Evolutionary conservation across 2,113 vertebrate species (phyloP).

Genomic region (Zapornia atra): DNA sequence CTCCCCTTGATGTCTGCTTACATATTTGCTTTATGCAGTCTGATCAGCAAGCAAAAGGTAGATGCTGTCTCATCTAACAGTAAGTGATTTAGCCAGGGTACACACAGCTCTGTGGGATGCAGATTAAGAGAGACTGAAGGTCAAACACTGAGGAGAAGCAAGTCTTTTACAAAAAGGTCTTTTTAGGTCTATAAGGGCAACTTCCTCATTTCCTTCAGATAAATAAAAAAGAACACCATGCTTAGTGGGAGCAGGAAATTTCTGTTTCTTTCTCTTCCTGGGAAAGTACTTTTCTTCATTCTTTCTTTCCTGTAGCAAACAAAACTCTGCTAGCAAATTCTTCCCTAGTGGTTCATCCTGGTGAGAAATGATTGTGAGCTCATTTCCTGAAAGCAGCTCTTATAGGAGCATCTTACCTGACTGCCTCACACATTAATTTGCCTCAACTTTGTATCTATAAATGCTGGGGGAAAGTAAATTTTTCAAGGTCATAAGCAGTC

Average conservation of each 20-base stretch:
- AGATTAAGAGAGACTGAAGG: not conserved
- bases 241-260: conserved; percentile 8
- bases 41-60: not conserved
- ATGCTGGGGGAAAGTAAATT: not conserved
- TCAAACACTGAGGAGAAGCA: not conserved
- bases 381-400: not conserved
- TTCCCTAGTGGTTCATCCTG: not conserved
- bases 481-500: not conserved
- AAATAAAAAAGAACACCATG: not conserved
- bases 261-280: conserved; percentile 20
- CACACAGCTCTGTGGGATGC: not conserved
- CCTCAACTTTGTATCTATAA: not conserved
- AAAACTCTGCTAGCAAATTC: not conserved
- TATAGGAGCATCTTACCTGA: not conserved
- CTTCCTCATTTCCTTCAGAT: conserved; percentile 18
- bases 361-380: not conserved
- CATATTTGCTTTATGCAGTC: not conserved
- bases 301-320: not conserved
- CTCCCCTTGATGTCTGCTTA: not conserved
- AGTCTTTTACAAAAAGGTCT: not conserved
- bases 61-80: not conserved
- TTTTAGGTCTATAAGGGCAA: not conserved
- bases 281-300: not conserved
- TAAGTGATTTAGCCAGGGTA: not conserved
- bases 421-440: not conserved